Evolutionary conservation across 1,140 invertebrate genomes (phyloP).

Genomic region (Zophobas morio): DNA sequence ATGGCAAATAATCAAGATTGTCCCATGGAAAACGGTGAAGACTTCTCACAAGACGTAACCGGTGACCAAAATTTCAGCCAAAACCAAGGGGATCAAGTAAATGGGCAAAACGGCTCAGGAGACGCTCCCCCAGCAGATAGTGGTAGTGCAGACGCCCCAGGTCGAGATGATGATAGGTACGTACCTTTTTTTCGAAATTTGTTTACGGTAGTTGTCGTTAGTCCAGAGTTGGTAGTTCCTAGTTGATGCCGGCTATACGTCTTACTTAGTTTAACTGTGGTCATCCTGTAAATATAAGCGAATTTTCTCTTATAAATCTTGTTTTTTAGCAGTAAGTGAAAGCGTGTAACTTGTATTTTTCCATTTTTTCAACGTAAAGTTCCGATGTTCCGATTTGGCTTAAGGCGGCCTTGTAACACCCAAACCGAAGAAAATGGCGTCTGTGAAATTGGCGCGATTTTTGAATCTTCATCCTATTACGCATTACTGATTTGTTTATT

Average conservation of each 20-base stretch:
- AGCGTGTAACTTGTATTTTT: conserved; percentile 39
- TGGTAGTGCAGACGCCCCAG: conserved; percentile 76
- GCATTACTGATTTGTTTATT: conserved; percentile 44
- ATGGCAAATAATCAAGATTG: conserved; percentile 65
- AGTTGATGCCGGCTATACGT: conserved; percentile 35
- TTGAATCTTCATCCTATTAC: conserved; percentile 49
- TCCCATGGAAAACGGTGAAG: conserved; percentile 73
- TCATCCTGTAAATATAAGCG: conserved; percentile 34
- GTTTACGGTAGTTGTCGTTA: background rate
- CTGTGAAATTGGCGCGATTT: conserved; percentile 57
- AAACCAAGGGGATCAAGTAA: conserved; percentile 71
- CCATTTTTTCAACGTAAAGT: conserved; percentile 16
- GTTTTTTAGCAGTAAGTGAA: conserved; percentile 40
- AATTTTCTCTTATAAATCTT: conserved; percentile 16
- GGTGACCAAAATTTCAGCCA: conserved; percentile 63
- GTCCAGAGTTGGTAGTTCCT: background rate
- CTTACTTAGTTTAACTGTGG: conserved; percentile 30
- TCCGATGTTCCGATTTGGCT: conserved; percentile 20
- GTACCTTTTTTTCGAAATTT: conserved; percentile 44
- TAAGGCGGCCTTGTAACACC: conserved; percentile 33
- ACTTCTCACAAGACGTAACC: conserved; percentile 80
- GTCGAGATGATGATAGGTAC: conserved; percentile 83
- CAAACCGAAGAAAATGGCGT: conserved; percentile 65
- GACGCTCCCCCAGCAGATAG: conserved; percentile 74
- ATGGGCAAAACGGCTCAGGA: conserved; percentile 73